Base-by-base conservation (phyloP, 2,797 vertebrate genomes). In the Lepus townsendii region DNA sequence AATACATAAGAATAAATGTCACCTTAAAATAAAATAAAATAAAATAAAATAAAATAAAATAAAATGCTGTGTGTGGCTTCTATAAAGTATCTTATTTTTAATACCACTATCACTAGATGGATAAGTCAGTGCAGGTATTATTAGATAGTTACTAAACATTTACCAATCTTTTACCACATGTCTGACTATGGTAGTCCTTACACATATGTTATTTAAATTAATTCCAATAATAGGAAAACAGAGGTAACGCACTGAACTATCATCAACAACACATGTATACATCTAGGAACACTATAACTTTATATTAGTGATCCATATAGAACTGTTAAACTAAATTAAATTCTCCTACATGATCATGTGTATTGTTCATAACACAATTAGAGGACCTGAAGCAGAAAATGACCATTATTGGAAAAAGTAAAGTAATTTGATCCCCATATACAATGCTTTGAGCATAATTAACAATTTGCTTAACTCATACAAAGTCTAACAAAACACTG, bases 401-500 rank as follows among this genome's bases (percentile, higher is more conserved):
- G 20, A 83, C 63, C 27, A 35, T 87, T 72, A 60, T 30, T 11
- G 72, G 71, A 83, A 95, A 97, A 91, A 2, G 7, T 3, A 75
- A 9, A 82, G 32, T 11, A 78, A 77, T 76, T 92, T 42, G 38
- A 17, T 50, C 3, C 35, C 8, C 27, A 88, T 38, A 80, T 69
- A 91, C 63, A 73, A 88, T 66, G 10, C 22, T 94, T 63, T 47
- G 47, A 66, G 63, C 20, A 94, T 83, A 96, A 97, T 84, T 77
- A 97, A 92, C 17, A 90, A 93, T 95, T 38, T 94, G 24, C 62
- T 91, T 94, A 94, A 79, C 54, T 47, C 76, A 73, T 3, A 2
- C 73, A 86, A 85, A 68, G 52, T 27, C 52, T 94, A 73, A 75
- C 19, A 57, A 57, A 57, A 57, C 30, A 91, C 42, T 19, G 96